These are phyloP conservation scores for Epinotia ramella DNA, from an alignment of 2,888 invertebrate genomes.

Conservation along the genomic window DNA sequence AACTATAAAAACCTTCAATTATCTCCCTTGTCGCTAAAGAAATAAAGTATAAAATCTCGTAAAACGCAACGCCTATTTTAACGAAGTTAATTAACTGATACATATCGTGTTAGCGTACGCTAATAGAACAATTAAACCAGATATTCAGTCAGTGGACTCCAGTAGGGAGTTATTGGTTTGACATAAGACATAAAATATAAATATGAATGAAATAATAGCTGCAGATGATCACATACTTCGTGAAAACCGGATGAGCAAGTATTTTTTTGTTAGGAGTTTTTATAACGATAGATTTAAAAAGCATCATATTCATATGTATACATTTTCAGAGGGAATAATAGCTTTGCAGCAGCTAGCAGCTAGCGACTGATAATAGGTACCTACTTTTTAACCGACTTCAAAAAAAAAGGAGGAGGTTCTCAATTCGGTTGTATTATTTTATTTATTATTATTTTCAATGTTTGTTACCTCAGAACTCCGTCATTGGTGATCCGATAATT, in stretches of 20 bases:
- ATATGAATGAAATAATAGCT: not conserved
- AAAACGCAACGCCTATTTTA: not conserved
- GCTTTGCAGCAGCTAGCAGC: too few relatives aligned
- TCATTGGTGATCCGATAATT: too few relatives aligned
- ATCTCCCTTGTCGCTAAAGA: not conserved
- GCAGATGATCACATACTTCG: not conserved
- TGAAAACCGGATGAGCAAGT: slow-evolving; percentile 4
- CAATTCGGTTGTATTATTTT: too few relatives aligned
- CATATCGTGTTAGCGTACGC: slow-evolving; percentile 9
- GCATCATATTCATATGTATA: too few relatives aligned
- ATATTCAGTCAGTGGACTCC: not conserved
- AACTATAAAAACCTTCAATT: not conserved
- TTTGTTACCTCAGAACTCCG: too few relatives aligned
- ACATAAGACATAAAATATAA: slow-evolving; percentile 1
- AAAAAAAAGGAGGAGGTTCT: too few relatives aligned
- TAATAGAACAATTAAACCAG: slow-evolving; percentile 3
- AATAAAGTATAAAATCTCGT: not conserved
- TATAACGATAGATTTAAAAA: not conserved
- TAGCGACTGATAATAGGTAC: too few relatives aligned
- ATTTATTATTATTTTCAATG: too few relatives aligned
- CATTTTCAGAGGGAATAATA: too few relatives aligned
- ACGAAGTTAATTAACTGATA: slow-evolving; percentile 14
- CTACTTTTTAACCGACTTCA: too few relatives aligned
- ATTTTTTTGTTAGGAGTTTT: not conserved
- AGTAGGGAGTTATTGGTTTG: not conserved